A percentile compares a stretch with the other conserved stretches of the same genome.
Conservation (phyloP, 1,140 invertebrate species). For the Orchesella cincta region DNA sequence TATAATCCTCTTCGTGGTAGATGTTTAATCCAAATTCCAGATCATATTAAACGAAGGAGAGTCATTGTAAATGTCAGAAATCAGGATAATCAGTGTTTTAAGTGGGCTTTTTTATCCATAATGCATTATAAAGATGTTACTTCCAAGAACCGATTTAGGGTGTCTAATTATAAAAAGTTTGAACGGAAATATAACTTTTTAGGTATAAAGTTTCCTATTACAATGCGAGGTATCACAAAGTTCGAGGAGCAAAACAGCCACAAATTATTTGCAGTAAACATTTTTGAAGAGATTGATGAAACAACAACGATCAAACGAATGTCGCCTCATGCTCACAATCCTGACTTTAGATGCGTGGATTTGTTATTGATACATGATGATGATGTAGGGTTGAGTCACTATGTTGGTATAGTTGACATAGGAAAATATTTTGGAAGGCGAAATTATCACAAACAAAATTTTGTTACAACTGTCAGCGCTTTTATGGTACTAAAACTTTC, state of each 20-base stretch:
- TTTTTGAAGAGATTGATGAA: background rate
- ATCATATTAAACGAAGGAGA: background rate
- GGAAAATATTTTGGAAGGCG: conserved; percentile 10
- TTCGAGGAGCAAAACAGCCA: conserved; percentile 20
- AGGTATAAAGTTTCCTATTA: background rate
- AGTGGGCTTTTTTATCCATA: conserved; percentile 18
- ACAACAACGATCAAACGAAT: background rate
- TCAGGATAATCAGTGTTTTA: conserved; percentile 21
- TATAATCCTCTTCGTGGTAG: background rate
- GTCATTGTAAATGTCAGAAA: conserved; percentile 25
- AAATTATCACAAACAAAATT: background rate
- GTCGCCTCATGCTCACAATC: background rate
- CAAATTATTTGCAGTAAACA: conserved; percentile 23
- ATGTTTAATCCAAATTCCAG: background rate
- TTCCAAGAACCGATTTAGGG: background rate
- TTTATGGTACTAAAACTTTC: background rate
- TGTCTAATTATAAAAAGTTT: background rate
- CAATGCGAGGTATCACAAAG: background rate
- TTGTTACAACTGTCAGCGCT: conserved; percentile 37
- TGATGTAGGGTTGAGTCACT: background rate
- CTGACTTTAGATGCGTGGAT: conserved; percentile 1
- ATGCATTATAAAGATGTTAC: conserved; percentile 18
- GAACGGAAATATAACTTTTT: background rate
- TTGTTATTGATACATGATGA: background rate
- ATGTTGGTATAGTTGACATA: conserved; percentile 19